Conservation (phyloP, 2,888 invertebrate species). For the Glyphotaelius pellucidus region DNA sequence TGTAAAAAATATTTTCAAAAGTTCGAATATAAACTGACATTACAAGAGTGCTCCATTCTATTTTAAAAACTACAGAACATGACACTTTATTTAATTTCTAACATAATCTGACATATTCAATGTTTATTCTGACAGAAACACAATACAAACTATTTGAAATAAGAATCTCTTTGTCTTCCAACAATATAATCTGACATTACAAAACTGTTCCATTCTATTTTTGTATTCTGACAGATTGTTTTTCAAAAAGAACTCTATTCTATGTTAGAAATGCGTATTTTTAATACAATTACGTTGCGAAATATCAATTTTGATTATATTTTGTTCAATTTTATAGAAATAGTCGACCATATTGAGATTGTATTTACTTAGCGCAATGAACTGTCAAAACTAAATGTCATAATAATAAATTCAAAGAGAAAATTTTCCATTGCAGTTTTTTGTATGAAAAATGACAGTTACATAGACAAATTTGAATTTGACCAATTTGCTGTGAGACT, state of each 20-base stretch:
- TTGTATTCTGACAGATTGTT: background rate
- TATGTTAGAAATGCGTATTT: background rate
- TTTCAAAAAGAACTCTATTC: background rate
- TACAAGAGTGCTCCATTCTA: too few relatives aligned
- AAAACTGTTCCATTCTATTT: background rate
- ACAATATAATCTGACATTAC: too few relatives aligned
- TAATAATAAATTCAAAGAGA: background rate
- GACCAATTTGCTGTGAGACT: background rate
- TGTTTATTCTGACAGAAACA: too few relatives aligned
- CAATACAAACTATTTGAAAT: too few relatives aligned
- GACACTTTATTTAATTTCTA: background rate
- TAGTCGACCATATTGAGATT: background rate
- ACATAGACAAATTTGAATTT: background rate
- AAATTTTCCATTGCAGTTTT: background rate
- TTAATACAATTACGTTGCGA: background rate
- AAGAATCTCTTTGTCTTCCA: too few relatives aligned
- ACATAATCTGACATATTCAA: background rate
- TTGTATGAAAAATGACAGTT: background rate
- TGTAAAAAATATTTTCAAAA: background rate
- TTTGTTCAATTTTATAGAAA: background rate
- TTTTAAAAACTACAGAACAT: background rate
- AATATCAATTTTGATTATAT: background rate
- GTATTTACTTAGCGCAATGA: background rate
- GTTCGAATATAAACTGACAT: background rate
- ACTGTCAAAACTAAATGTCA: background rate